Evolutionary conservation across 2,888 invertebrate genomes (phyloP), one percentile per base, ranked within the genome.

Genomic region (Exocentrus adspersus): DNA sequence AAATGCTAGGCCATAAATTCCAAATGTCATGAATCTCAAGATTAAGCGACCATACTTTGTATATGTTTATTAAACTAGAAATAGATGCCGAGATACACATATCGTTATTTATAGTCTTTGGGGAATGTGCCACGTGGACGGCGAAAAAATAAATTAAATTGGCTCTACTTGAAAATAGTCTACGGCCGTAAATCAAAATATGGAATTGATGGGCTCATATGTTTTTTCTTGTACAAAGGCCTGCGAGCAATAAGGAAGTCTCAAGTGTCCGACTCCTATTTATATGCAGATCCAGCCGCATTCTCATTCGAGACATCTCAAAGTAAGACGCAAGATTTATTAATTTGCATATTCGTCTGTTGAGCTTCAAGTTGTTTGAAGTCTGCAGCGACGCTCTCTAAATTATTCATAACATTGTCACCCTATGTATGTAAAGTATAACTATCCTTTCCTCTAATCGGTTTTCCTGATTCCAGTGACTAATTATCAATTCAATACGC

Each of bases 321-420:
- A 80, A 80, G 79, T 78, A 78, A 79, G 79, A 78, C 74, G 74
- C 76, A 79, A 80, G 80, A 81, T 81, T 81, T 81, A 81, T 81
- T 80, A 79, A 81, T 81, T 81, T 80, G 78, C 81, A 81, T 81
- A 81, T 79, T 78, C 77, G 77, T 78, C 76, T 77, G 54, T 70
- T 73, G 69, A 69, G 70, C 62, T 59, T 56, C 64, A 58, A 68
- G 65, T 75, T 77, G 79, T 80, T 80, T 80, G 79, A 80, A 79
- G 79, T 79, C 79, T 72, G 62, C 69, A 48, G 74, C 72, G 70
- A 76, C 75, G 76, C 73, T 75, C 74, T 74, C 75, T 80, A 79
- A 80, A 80, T 80, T 80, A 80, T 80, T 80, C 80, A 80, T 80
- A 79, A 79, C 80, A 78, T 79, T 78, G 78, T 77, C 77, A 77